Evolutionary conservation across 1,140 invertebrate species (phyloP).

Genomic region (Drosophila kepulauana): DNA sequence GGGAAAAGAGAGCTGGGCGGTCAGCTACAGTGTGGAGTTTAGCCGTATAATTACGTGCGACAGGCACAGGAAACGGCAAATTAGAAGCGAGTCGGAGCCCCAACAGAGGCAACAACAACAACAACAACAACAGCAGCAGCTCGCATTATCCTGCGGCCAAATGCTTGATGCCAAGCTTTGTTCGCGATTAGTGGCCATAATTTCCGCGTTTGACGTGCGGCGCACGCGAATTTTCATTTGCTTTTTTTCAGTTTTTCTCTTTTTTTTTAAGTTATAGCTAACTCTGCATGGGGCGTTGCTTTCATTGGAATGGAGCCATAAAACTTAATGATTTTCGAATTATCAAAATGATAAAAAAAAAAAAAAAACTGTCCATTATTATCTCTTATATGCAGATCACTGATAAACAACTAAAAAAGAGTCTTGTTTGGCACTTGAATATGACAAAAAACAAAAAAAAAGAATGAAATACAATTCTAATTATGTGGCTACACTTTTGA

Average conservation of each 20-base stretch:
- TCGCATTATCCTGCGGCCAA: constrained; percentile 72
- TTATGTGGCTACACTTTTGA: constrained; percentile 73
- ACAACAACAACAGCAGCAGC: not conserved
- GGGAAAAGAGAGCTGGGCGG: not conserved
- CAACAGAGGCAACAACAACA: not conserved
- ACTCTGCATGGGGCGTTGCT: constrained; percentile 1
- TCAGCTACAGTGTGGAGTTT: constrained; percentile 1
- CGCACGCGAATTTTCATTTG: constrained; percentile 53
- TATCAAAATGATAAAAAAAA: constrained; percentile 50
- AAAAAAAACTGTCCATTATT: constrained; percentile 47
- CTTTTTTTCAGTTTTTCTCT: too few relatives aligned
- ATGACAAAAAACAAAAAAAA: not conserved
- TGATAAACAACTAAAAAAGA: constrained; percentile 20
- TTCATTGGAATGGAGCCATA: constrained; percentile 71
- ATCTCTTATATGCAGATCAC: constrained; percentile 36
- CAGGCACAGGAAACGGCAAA: constrained; percentile 74
- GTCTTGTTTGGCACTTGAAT: constrained; percentile 11
- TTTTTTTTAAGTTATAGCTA: too few relatives aligned
- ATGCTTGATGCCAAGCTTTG: constrained; percentile 35
- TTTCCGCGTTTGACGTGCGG: constrained; percentile 53
- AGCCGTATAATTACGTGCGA: constrained; percentile 64
- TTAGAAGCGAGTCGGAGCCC: constrained; percentile 52
- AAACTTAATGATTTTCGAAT: constrained; percentile 75
- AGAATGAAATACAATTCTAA: constrained; percentile 44
- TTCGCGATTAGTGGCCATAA: constrained; percentile 63